Conservation (phyloP, 2,888 invertebrate species). For the Nipponacmea schrenckii region DNA sequence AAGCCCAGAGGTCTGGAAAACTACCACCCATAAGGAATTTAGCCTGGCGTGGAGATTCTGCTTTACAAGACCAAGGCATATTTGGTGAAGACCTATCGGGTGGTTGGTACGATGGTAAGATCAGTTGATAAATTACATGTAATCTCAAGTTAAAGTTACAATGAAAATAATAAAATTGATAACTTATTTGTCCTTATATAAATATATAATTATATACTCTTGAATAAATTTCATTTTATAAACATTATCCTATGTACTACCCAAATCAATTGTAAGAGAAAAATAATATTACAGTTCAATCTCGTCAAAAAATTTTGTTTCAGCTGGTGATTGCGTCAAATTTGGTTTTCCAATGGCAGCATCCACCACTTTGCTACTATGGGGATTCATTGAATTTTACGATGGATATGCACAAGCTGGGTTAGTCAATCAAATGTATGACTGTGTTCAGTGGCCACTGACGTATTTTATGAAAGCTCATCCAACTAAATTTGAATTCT, state of each 20-base stretch:
- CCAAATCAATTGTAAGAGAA: too few species aligned
- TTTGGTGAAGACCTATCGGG: constrained; percentile 62
- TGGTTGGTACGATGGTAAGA: constrained; percentile 66
- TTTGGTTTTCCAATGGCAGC: constrained; percentile 60
- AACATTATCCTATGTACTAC: too few species aligned
- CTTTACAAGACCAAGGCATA: constrained; percentile 49
- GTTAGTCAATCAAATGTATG: constrained; percentile 51
- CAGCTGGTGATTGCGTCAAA: constrained; percentile 60
- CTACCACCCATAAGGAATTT: constrained; percentile 54
- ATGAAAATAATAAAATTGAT: too few species aligned
- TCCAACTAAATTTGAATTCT: constrained; percentile 45
- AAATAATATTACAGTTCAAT: too few species aligned
- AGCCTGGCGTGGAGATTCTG: constrained; percentile 60
- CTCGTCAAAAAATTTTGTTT: neutral
- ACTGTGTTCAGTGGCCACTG: constrained; percentile 72
- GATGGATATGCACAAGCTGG: constrained; percentile 49
- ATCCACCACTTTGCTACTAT: constrained; percentile 51
- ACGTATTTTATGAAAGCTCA: constrained; percentile 73
- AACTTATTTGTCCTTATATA: too few species aligned
- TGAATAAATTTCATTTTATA: too few species aligned
- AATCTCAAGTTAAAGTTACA: too few species aligned
- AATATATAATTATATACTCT: too few species aligned
- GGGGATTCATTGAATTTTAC: constrained; percentile 52
- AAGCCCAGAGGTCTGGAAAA: constrained; percentile 61
- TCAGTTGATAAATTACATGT: too few species aligned